A percentile compares a stretch with the other conserved stretches of the same genome.
Evolutionary conservation across 2,113 vertebrate species (phyloP).

Genomic region (Sebastes schlegelii): DNA sequence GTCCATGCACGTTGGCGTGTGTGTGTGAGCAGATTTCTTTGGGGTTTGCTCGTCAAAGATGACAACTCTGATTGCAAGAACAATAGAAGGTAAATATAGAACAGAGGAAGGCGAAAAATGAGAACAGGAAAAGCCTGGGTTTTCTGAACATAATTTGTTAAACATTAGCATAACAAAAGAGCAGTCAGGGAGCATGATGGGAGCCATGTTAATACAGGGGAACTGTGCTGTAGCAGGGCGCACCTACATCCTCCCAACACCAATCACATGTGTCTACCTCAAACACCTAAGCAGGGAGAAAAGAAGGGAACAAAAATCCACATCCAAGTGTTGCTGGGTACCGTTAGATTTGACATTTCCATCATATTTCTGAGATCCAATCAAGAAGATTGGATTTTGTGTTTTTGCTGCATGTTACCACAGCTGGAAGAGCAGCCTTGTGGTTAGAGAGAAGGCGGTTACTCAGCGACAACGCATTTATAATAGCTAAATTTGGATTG

Average conservation of each 20-base stretch:
- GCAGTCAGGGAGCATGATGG: constrained; percentile 48
- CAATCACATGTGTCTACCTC: constrained; percentile 25
- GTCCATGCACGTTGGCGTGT: not conserved
- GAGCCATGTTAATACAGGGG: constrained; percentile 15
- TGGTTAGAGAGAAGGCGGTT: not conserved
- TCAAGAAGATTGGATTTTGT: constrained; percentile 23
- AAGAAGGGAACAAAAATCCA: constrained; percentile 4
- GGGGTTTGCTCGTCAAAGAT: constrained; percentile 51
- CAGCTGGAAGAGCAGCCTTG: not conserved
- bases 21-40: constrained; percentile 22
- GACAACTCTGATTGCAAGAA: constrained; percentile 67
- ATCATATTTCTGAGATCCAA: constrained; percentile 30
- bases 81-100: constrained; percentile 65
- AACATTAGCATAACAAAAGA: constrained; percentile 63
- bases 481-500: not conserved
- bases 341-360: constrained; percentile 36
- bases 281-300: not conserved
- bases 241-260: constrained; percentile 35
- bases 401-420: not conserved
- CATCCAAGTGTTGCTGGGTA: constrained; percentile 1
- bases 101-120: constrained; percentile 29
- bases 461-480: not conserved
- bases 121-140: constrained; percentile 51
- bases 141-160: constrained; percentile 64
- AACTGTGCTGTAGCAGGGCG: constrained; percentile 15